phyloP scores from a whole-genome alignment of 2,888 invertebrate genomes.

The Amphipoea oculea region DNA sequence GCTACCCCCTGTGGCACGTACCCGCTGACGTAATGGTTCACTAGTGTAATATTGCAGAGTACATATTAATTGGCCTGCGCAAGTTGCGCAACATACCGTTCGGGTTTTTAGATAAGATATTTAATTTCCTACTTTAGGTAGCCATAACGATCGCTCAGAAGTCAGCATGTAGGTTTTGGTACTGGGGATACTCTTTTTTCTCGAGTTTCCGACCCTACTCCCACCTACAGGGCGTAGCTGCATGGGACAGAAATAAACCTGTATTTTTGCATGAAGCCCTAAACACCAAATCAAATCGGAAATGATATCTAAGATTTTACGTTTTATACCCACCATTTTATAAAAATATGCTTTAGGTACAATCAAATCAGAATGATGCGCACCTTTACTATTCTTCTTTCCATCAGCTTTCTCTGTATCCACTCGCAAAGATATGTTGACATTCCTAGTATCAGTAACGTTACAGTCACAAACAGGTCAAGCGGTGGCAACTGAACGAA shows the following conservation, averaged over 20 bases:
- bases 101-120: neutral
- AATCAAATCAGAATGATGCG: constrained; percentile 2
- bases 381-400: constrained; percentile 83
- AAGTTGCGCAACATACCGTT: neutral
- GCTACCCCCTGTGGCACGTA: too few species aligned
- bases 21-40: neutral
- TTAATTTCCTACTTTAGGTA: neutral
- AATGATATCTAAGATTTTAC: neutral
- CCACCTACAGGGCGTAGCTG: neutral
- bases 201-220: neutral
- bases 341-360: neutral
- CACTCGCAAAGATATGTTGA: constrained; percentile 80
- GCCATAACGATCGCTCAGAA: neutral
- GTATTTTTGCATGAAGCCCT: neutral
- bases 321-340: neutral
- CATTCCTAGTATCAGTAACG: constrained; percentile 74
- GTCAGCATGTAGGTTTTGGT: neutral
- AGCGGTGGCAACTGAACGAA: constrained; percentile 71
- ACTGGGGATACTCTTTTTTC: neutral
- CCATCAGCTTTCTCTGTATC: constrained; percentile 84
- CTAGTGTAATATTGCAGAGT: neutral
- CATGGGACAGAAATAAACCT: constrained; percentile 13
- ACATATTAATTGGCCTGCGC: neutral
- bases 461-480: constrained; percentile 76
- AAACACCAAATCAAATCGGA: neutral